phyloP scores from a whole-genome alignment of 1,140 invertebrate species.

The Grapholita molesta region DNA sequence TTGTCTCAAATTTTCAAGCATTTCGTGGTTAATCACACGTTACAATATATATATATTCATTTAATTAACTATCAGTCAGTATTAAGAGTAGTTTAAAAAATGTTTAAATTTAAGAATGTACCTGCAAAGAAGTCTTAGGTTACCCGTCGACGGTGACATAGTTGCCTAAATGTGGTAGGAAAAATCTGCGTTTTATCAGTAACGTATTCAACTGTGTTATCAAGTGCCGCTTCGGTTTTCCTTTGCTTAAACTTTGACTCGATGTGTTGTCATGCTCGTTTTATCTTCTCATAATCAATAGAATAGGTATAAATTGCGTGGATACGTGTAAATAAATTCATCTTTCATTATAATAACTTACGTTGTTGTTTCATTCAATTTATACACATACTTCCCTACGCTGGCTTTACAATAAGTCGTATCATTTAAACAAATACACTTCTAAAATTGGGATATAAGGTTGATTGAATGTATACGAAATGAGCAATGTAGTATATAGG shows the following conservation, averaged over 20 bases:
- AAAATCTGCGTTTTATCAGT: neutral
- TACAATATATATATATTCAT: neutral
- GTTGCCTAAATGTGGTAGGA: neutral
- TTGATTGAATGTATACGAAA: no score
- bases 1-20: neutral
- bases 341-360: neutral
- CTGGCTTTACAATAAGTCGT: no score
- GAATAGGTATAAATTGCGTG: neutral
- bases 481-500: no score
- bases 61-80: constrained; percentile 27
- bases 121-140: neutral
- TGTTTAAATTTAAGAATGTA: constrained; percentile 58
- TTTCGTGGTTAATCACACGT: neutral
- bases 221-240: neutral
- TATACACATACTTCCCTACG: no score
- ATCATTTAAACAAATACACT: no score
- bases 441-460: no score
- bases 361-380: constrained; percentile 10
- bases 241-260: neutral
- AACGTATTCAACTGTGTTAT: neutral
- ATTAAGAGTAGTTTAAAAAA: constrained; percentile 27
- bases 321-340: neutral
- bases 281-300: neutral
- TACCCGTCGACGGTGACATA: neutral
- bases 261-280: neutral